Base-by-base conservation (phyloP, 2,113 vertebrate genomes). In the Lutjanus erythropterus region DNA sequence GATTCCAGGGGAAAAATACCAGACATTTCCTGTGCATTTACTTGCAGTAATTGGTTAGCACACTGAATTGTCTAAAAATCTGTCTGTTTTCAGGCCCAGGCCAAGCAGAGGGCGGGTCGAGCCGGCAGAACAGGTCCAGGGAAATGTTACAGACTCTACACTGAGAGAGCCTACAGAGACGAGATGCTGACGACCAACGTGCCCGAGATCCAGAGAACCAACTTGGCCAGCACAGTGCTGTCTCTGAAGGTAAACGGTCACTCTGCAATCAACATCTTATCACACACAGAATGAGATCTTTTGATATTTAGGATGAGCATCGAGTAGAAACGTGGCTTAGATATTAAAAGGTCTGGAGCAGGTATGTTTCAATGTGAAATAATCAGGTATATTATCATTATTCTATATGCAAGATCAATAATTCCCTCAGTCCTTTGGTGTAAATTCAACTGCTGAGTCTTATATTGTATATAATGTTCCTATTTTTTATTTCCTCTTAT, bases 131-230 rank as follows among this genome's bases (percentile, higher is more conserved):
- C 98, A 0, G 98, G 98, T 1, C 98, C 98, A 0, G 98, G 98
- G 4, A 99, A 99, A 46, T 97, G 96, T 88, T 99, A 99, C 75
- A 92, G 98, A 55, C 92, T 99, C 0, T 99, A 99, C 81, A 99
- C 98, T 0, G 98, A 99, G 77, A 95, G 98, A n/a, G 98, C 98
- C 2, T 99, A 99, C 78, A 93, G 98, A 39, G 98, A 99, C 53
- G 98, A 99, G 87, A 99, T 99, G 98, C 90, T 99, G 1, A 8
- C 6, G 1, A 9, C 98, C 83, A 99, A 99, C 0, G 98, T 99
- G 50, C 98, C 98, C 0, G 98, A 99, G 90, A 99, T 99, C 93
- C 98, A 99, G 95, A 97, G 98, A 75, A 99, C 98, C 65, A 99
- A 98, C 91, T 0, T 99, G 91, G 97, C 98, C 55, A 99, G 98